Base-by-base conservation (phyloP, 2,113 vertebrate species). In the Progne subis region DNA sequence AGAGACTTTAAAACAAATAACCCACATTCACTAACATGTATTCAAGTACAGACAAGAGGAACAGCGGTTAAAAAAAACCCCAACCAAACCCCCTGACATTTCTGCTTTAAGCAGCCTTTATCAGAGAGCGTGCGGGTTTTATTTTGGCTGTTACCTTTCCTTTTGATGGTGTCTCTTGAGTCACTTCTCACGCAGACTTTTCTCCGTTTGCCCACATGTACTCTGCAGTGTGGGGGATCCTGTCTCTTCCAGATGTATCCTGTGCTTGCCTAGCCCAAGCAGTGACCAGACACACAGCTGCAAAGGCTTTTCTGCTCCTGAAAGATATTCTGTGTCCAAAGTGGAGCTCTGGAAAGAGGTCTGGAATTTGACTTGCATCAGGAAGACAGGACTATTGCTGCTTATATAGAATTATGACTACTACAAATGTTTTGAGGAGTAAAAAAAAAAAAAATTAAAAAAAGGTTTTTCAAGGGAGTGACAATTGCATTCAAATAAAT, bases 1-100 rank as follows among this genome's bases (percentile, higher is more conserved):
- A 96, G 95, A 96, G 84, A 95, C 79, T 95, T 94, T 89, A 86
- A 97, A 94, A 96, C 96, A 97, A 96, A 97, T 97, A 97, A 96
- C 79, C 94, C 92, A 90, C 72, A 93, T 96, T 96, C 94, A 81
- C 93, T 88, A 94, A 85, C 94, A 86, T 91, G 84, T 84, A 97
- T 93, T 96, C 91, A 97, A 96, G 97, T 92, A 96, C 65, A 97
- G 95, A 96, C 95, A 95, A 93, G 86, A 91, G 26, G 69, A 97
- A 97, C 88, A 95, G 92, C 12, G 12, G 81, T 95, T 37, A 37
- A 67, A 86, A 82, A 91, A 60, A 63, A 10, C 0, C 25, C 29
- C 52, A 64, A 29, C 4, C 56, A 46, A 95, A 75, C 3, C 85
- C 74, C 92, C 67, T 95, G 96, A 96, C 93, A 96, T 85, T 95